Evolutionary conservation across 2,797 vertebrate species (phyloP).

Genomic region (Nannoperca australis): DNA sequence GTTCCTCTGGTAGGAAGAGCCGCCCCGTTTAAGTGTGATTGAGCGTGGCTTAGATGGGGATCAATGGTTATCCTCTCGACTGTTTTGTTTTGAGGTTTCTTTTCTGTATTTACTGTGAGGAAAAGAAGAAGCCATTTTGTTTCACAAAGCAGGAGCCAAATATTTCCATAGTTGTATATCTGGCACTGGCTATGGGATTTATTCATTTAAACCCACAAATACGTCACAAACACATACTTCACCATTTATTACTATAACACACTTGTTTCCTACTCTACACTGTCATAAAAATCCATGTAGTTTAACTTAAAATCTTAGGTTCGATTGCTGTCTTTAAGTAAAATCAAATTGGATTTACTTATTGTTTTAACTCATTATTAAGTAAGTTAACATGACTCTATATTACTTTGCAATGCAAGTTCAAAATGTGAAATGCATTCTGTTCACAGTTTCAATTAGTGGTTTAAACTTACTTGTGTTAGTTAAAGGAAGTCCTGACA

Average conservation of each 20-base stretch:
- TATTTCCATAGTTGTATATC: constrained; percentile 76
- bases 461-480: too few relatives aligned
- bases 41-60: constrained; percentile 86
- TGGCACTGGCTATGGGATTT: constrained; percentile 54
- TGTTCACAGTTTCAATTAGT: too few relatives aligned
- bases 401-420: too few relatives aligned
- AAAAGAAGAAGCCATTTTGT: constrained; percentile 79
- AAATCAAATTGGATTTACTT: too few relatives aligned
- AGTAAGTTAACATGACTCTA: too few relatives aligned
- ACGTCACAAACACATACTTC: constrained; percentile 24
- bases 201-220: constrained; percentile 66
- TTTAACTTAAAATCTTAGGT: too few relatives aligned
- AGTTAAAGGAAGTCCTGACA: too few relatives aligned
- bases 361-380: too few relatives aligned
- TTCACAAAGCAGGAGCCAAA: constrained; percentile 77
- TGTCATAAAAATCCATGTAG: too few relatives aligned
- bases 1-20: constrained; percentile 84
- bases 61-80: constrained; percentile 87
- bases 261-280: constrained; percentile 18
- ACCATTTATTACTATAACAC: constrained; percentile 44
- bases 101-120: constrained; percentile 79
- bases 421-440: too few relatives aligned
- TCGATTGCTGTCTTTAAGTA: too few relatives aligned
- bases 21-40: constrained; percentile 87
- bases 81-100: constrained; percentile 85